Percentiles rank a stretch among this genome's conserved stretches.
Conservation (phyloP, 1,140 invertebrate genomes). For the Calosoma granatense region DNA sequence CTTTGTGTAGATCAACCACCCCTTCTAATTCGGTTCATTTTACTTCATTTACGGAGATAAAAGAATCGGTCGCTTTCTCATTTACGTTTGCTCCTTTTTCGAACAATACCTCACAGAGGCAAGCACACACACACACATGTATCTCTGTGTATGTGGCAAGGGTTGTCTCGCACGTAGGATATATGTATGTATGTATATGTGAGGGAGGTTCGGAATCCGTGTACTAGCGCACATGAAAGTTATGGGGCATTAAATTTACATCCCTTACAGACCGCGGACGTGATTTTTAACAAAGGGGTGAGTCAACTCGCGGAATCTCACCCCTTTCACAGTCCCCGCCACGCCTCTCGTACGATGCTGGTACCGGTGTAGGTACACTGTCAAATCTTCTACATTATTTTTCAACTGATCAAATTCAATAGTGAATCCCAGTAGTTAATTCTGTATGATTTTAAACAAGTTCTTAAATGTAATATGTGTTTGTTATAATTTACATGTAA, state of each 20-base stretch:
- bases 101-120: neutral
- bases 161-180: neutral
- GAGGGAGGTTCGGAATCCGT: neutral
- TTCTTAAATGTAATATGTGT: too few species aligned
- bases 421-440: too few species aligned
- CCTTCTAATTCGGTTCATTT: neutral
- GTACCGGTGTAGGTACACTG: neutral
- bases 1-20: too few species aligned
- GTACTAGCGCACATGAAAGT: slow-evolving; percentile 2
- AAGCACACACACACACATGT: neutral
- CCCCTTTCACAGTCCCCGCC: neutral
- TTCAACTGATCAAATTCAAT: neutral
- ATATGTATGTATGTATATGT: neutral
- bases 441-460: too few species aligned
- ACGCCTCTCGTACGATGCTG: neutral
- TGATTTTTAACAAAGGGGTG: slow-evolving; percentile 8
- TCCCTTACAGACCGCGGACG: slow-evolving; percentile 5
- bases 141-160: neutral
- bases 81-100: neutral
- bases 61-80: neutral
- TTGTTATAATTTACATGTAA: too few species aligned
- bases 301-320: neutral
- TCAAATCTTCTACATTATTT: neutral
- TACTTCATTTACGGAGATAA: slow-evolving; percentile 5
- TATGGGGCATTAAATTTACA: slow-evolving; percentile 8